phyloP scores from a whole-genome alignment of 2,797 vertebrate species.

The Syndactyla subalaris region DNA sequence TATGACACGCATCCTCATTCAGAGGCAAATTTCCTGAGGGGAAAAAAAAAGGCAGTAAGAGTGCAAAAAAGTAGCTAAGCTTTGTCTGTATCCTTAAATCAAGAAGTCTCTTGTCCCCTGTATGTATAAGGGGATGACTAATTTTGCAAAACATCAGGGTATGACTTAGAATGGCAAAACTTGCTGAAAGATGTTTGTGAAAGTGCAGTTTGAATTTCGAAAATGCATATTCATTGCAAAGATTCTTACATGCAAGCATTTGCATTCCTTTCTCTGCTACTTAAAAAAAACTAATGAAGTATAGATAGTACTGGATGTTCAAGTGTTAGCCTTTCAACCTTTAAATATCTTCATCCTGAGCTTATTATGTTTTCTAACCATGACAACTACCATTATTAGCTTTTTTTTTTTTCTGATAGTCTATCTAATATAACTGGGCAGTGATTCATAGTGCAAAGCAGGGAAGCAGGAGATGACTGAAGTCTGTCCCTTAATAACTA shows the following conservation, averaged over 20 bases:
- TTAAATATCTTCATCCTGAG: not conserved
- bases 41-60: not conserved
- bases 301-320: not conserved
- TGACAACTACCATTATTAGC: not conserved
- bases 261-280: not conserved
- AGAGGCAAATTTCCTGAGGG: not conserved
- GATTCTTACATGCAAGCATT: not conserved
- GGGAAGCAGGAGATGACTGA: not conserved
- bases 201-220: constrained; percentile 8
- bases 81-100: not conserved
- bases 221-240: not conserved
- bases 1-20: not conserved
- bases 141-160: not conserved
- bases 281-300: not conserved
- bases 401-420: not conserved
- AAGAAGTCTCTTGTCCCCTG: not conserved
- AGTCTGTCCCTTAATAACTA: not conserved
- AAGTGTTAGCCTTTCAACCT: not conserved
- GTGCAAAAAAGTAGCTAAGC: not conserved
- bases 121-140: not conserved
- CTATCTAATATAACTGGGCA: not conserved
- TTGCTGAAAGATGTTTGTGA: not conserved
- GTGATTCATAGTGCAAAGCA: constrained; percentile 1
- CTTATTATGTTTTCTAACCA: not conserved
- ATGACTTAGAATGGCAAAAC: not conserved